Percentiles rank a stretch among this genome's conserved stretches.
phyloP scores from a whole-genome alignment of 2,797 vertebrate genomes.

The Microchirus variegatus region DNA sequence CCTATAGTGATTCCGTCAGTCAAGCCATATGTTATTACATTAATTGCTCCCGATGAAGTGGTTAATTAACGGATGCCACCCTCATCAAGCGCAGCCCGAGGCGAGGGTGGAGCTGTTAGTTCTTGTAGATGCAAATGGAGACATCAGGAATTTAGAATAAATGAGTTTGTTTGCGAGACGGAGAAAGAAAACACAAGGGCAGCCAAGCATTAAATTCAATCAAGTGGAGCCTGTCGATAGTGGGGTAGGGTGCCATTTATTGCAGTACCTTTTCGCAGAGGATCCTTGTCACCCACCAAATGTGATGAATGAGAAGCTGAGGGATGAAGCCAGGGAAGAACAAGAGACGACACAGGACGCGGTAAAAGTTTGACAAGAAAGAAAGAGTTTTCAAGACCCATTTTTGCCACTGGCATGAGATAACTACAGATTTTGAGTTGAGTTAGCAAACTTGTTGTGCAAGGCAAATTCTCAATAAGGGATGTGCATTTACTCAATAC shows the following conservation, averaged over 20 bases:
- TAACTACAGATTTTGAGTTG: not conserved
- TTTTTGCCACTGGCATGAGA: not conserved
- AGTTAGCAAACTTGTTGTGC: not conserved
- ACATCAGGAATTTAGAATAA: conserved; percentile 67
- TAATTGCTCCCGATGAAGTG: conserved; percentile 68
- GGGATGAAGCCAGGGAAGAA: conserved; percentile 25
- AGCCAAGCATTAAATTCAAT: conserved; percentile 72
- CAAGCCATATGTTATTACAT: conserved; percentile 67
- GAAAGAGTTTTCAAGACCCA: not conserved
- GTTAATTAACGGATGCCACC: conserved; percentile 63
- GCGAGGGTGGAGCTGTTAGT: conserved; percentile 48
- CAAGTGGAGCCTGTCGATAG: conserved; percentile 65
- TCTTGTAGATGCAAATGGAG: conserved; percentile 60
- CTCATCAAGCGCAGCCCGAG: conserved; percentile 39
- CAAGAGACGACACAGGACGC: not conserved
- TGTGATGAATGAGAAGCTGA: conserved; percentile 54
- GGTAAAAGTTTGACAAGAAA: conserved; percentile 12
- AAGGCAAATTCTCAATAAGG: not conserved
- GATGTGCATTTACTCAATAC: not conserved
- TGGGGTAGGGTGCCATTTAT: conserved; percentile 65
- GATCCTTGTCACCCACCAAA: conserved; percentile 49
- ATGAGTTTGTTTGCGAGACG: conserved; percentile 65
- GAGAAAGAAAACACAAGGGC: conserved; percentile 60
- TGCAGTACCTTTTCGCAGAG: conserved; percentile 39
- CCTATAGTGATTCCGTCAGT: conserved; percentile 69